Percentiles rank a stretch among this genome's conserved stretches.
phyloP scores from a whole-genome alignment of 1,140 invertebrate species.

The Calycopis cecrops region DNA sequence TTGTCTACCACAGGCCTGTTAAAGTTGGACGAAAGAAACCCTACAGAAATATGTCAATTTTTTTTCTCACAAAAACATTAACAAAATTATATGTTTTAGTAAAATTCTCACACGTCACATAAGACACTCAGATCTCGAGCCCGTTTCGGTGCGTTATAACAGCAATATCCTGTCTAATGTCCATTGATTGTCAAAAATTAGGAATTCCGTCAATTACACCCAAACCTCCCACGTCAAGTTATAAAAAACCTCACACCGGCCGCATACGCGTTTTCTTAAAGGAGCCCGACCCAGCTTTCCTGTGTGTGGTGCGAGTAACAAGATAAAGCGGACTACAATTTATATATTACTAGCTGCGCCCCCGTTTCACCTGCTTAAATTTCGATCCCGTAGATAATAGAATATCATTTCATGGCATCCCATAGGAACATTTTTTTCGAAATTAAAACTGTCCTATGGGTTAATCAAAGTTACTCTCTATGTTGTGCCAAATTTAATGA shows the following conservation, averaged over 20 bases:
- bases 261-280: slow-evolving; percentile 63
- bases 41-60: no score
- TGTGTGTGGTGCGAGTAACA: slow-evolving; percentile 25
- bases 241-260: slow-evolving; percentile 65
- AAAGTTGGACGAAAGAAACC: no score
- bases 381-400: no score
- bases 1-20: no score
- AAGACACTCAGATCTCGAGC: slow-evolving; percentile 18
- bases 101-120: slow-evolving; percentile 5
- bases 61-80: not conserved
- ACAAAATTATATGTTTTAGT: slow-evolving; percentile 5
- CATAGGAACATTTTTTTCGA: no score
- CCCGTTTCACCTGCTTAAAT: no score
- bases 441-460: no score
- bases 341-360: no score
- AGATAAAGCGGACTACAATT: slow-evolving; percentile 16
- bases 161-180: slow-evolving; percentile 71
- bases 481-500: no score
- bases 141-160: slow-evolving; percentile 60
- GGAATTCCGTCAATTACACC: slow-evolving; percentile 71
- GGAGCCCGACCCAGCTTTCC: slow-evolving; percentile 46
- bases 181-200: slow-evolving; percentile 73
- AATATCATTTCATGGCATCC: no score
- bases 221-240: slow-evolving; percentile 62
- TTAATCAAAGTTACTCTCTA: no score